These are phyloP conservation scores for Ormia ochracea DNA, from an alignment of 2,888 invertebrate species.

Conservation along the genomic window DNA sequence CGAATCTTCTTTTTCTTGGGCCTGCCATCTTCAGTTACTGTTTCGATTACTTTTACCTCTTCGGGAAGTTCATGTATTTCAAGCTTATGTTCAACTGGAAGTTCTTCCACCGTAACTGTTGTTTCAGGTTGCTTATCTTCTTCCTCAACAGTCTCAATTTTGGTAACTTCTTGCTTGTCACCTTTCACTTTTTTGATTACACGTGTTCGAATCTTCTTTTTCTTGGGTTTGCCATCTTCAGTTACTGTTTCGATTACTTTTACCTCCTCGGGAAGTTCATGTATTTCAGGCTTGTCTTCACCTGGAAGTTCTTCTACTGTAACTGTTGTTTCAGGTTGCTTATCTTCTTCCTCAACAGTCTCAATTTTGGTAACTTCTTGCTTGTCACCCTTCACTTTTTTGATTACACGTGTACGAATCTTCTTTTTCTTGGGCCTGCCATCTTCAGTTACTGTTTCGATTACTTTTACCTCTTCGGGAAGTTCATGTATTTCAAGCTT, in stretches of 20 bases:
- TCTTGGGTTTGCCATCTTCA: not conserved
- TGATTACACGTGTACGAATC: slow-evolving; percentile 10
- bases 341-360: slow-evolving; percentile 17
- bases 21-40: slow-evolving; percentile 63
- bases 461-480: not conserved
- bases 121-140: not conserved
- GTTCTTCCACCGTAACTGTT: slow-evolving; percentile 8
- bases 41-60: slow-evolving; percentile 62
- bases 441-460: not conserved
- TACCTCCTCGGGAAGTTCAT: slow-evolving; percentile 3
- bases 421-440: not conserved
- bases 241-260: not conserved
- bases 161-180: slow-evolving; percentile 8
- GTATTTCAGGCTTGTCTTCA: not conserved
- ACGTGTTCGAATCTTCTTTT: slow-evolving; percentile 10
- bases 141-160: slow-evolving; percentile 14
- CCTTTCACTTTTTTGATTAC: slow-evolving; percentile 4
- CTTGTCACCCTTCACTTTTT: slow-evolving; percentile 8
- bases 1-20: slow-evolving; percentile 47
- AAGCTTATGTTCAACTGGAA: not conserved
- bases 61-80: slow-evolving; percentile 21
- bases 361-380: slow-evolving; percentile 15
- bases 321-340: slow-evolving; percentile 10
- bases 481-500: not conserved
- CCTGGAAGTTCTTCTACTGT: not conserved